phyloP scores from a whole-genome alignment of 2,888 invertebrate species.

The Sisyra nigra region DNA sequence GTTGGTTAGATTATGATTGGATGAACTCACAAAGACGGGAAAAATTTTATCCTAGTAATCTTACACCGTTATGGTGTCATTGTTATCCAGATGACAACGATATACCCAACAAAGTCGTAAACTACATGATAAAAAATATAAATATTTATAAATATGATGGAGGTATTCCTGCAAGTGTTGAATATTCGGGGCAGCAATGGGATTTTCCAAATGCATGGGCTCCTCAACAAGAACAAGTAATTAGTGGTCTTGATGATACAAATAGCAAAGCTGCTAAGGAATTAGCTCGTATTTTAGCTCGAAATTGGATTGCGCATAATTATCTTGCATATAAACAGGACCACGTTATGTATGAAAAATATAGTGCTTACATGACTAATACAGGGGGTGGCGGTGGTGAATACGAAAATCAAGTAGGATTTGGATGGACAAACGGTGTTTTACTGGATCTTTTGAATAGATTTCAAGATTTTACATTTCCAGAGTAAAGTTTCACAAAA shows the following conservation, averaged over 20 bases:
- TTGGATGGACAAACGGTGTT: constrained; percentile 69
- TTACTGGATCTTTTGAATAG: constrained; percentile 54
- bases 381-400: constrained; percentile 62
- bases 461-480: not conserved
- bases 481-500: too few relatives aligned
- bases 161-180: constrained; percentile 52
- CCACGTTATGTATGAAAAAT: constrained; percentile 56
- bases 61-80: constrained; percentile 58
- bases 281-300: constrained; percentile 45
- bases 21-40: constrained; percentile 35
- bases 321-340: constrained; percentile 44
- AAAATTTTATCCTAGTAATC: constrained; percentile 54
- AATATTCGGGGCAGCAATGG: constrained; percentile 56
- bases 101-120: constrained; percentile 33
- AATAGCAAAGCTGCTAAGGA: constrained; percentile 34
- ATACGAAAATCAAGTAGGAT: constrained; percentile 57
- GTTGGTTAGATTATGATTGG: constrained; percentile 69
- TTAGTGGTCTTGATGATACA: constrained; percentile 47
- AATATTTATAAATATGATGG: constrained; percentile 40
- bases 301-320: constrained; percentile 51
- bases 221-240: constrained; percentile 58
- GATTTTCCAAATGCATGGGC: constrained; percentile 79
- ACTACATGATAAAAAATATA: constrained; percentile 32
- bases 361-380: constrained; percentile 46
- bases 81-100: constrained; percentile 33